Evolutionary conservation across 2,113 vertebrate species (phyloP).

Genomic region (Bos taurus): DNA sequence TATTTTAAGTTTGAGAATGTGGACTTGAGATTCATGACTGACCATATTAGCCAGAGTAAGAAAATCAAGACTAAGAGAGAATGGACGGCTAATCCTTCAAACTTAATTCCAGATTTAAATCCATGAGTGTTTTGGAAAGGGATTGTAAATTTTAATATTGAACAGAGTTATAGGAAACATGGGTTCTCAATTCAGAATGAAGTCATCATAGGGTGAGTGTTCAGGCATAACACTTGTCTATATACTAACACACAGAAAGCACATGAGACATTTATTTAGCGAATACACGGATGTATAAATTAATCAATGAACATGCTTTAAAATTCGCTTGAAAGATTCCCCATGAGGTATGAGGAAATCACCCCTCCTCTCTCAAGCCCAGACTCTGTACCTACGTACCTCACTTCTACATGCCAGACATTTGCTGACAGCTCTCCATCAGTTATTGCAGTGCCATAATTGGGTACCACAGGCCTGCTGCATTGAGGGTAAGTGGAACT

Average conservation of each 20-base stretch:
- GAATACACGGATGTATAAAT: background rate
- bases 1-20: background rate
- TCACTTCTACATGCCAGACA: background rate
- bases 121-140: background rate
- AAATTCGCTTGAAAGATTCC: background rate
- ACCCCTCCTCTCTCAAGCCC: background rate
- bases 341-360: background rate
- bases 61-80: background rate
- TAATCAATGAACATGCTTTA: background rate
- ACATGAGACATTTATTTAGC: background rate
- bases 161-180: background rate
- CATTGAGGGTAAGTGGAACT: background rate
- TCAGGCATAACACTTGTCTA: background rate
- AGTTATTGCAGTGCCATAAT: accelerated
- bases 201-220: background rate
- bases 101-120: slow-evolving; percentile 13
- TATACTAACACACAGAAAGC: background rate
- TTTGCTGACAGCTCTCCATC: background rate
- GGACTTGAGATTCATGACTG: background rate
- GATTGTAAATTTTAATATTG: background rate
- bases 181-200: background rate
- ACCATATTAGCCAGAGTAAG: background rate
- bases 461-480: background rate
- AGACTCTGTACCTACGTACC: background rate
- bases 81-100: background rate